Base-by-base conservation (phyloP, 2,888 invertebrate species). In the Spodoptera exigua region DNA sequence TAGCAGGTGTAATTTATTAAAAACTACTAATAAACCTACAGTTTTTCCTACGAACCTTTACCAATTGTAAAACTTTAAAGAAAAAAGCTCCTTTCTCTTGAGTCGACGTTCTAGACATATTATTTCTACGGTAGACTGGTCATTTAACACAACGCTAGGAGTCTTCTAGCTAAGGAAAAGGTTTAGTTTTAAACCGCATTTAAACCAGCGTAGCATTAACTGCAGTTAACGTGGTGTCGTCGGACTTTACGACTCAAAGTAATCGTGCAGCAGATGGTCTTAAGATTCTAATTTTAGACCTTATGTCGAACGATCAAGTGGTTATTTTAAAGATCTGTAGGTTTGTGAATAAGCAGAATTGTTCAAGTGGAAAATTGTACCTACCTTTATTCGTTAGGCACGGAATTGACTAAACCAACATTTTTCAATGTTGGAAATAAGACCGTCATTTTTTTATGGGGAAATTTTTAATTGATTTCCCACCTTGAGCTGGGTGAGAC, bases 221-320 rank as follows among this genome's bases (percentile, higher is more conserved):
- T 61, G 37, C 63, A 62, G 37, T 39, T 37, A 37, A 44, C 16
- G 16, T 35, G 17, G 41, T 36, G 36, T 49, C 16, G 17, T 60
- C 14, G 12, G 17, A 58, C 9, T 27, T 27, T 60, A 13, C 4
- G 17, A 34, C 37, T 18, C 7, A 1, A 40, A 10, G 10, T 27
- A 40, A 43, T 60, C 3, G 17, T 48, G 11, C 17, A 14, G 11
- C 27, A 35, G 21, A 17, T 35, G 12, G 3, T 4, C 9, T 59
- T 13, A 21, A 16, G 21, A 37, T 13, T 5, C 10, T 34, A 21
- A 27, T 35, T 35, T 27, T 41, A 7, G 35, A 16, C 18, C 21
- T 35, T 21, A 11, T 9, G 9, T n/a, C 17, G 41, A 18, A 9
- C 1, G 7, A 12, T 1, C 32, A 13, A 9, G 27, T 27, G 27